A percentile compares a stretch with the other conserved stretches of the same genome.
Conservation (phyloP, 2,797 vertebrate species). For the Sorex maritimensis region DNA sequence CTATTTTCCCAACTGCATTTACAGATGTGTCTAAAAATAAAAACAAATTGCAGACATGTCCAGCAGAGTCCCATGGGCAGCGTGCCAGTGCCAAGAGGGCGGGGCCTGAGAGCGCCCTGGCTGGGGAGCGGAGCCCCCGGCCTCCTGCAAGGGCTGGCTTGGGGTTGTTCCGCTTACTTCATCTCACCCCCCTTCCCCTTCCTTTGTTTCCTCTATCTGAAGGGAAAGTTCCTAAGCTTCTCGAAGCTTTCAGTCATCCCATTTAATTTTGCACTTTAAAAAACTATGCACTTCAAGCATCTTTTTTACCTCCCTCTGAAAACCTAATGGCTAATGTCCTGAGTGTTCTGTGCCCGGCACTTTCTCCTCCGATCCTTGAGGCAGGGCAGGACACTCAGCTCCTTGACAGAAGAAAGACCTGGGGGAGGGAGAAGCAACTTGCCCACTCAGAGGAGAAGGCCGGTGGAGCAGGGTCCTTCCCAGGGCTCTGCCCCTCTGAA, state of each 20-base stretch:
- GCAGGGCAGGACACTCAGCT: neutral
- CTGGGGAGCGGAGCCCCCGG: slow-evolving; percentile 67
- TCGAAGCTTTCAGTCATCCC: slow-evolving; percentile 36
- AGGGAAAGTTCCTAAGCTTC: slow-evolving; percentile 56
- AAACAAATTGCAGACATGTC: slow-evolving; percentile 83
- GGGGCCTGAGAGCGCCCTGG: slow-evolving; percentile 62
- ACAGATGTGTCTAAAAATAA: slow-evolving; percentile 85
- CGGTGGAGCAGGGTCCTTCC: too few relatives aligned
- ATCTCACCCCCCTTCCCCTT: neutral
- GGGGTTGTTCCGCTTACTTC: slow-evolving; percentile 73
- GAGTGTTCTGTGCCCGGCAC: neutral
- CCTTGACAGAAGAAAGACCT: slow-evolving; percentile 8
- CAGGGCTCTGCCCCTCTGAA: too few relatives aligned
- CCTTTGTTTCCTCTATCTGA: neutral
- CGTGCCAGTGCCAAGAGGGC: slow-evolving; percentile 56
- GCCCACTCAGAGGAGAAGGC: too few relatives aligned
- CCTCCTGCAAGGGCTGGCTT: slow-evolving; percentile 63
- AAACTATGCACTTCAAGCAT: neutral
- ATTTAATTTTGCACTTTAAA: slow-evolving; percentile 44
- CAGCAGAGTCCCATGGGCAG: slow-evolving; percentile 76
- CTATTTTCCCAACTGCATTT: slow-evolving; percentile 77
- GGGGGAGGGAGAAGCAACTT: neutral
- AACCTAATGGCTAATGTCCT: neutral
- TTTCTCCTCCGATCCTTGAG: neutral
- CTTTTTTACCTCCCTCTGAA: neutral